Percentiles rank a stretch among this genome's conserved stretches.
Evolutionary conservation across 2,888 invertebrate species (phyloP).

Genomic region (Ophion obscuratus): DNA sequence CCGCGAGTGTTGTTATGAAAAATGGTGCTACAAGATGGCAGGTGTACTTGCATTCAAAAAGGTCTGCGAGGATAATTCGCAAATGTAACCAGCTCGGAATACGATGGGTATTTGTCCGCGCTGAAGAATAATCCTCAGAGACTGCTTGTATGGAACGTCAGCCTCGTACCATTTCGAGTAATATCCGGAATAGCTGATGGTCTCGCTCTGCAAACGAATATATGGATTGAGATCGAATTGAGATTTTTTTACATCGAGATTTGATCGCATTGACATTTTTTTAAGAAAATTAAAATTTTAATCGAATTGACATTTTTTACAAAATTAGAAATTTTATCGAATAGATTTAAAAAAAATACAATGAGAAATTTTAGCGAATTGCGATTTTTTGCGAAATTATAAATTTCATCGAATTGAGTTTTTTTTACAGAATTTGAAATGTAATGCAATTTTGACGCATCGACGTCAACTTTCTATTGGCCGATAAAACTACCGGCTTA

Average conservation of each 20-base stretch:
- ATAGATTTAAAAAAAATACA: too few species aligned
- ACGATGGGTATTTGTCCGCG: conserved; percentile 64
- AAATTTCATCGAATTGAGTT: too few species aligned
- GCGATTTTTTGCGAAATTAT: too few species aligned
- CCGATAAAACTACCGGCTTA: too few species aligned
- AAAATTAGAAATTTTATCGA: too few species aligned
- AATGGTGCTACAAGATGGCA: not conserved
- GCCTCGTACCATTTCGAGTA: conserved; percentile 61
- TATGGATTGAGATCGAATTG: not conserved
- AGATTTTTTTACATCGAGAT: not conserved
- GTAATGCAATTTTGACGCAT: too few species aligned
- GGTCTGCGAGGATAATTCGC: conserved; percentile 63
- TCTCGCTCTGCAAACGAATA: conserved; percentile 45
- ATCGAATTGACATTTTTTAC: too few species aligned
- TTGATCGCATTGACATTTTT: not conserved
- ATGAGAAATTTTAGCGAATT: too few species aligned
- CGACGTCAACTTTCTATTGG: too few species aligned
- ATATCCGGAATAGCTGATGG: conserved; percentile 58
- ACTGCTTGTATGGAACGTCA: conserved; percentile 57
- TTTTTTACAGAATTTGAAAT: too few species aligned
- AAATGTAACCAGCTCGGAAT: conserved; percentile 64
- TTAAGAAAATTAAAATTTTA: too few species aligned
- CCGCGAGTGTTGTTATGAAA: not conserved
- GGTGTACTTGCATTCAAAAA: conserved; percentile 62
- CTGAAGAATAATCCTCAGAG: conserved; percentile 56